phyloP scores from a whole-genome alignment of 23 tunicate genomes.

The Aplidium turbinatum region DNA sequence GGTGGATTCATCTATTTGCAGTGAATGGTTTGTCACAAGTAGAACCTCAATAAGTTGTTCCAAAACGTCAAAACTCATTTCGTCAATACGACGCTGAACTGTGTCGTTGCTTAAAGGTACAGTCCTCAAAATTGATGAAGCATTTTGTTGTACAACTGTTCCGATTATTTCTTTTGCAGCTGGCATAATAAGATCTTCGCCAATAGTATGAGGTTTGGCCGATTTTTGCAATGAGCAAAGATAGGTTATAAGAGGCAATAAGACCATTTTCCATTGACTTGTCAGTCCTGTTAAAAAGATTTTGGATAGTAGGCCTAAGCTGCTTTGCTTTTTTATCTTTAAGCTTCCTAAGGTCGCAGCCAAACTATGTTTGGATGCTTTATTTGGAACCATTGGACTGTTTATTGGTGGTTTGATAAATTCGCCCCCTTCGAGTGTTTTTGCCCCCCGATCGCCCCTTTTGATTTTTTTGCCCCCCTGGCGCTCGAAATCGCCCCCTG shows the following conservation, averaged over 20 bases:
- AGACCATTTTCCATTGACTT: slow-evolving; percentile 40
- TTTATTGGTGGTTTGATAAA: too few species aligned
- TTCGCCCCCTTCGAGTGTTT: too few species aligned
- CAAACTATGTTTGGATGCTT: slow-evolving; percentile 26
- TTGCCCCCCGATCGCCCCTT: too few species aligned
- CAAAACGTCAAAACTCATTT: slow-evolving; percentile 21
- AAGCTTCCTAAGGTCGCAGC: slow-evolving; percentile 46
- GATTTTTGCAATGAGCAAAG: slow-evolving; percentile 50
- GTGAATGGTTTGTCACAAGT: slow-evolving; percentile 17
- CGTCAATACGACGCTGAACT: slow-evolving; percentile 25
- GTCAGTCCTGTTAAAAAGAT: slow-evolving; percentile 34
- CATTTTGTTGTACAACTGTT: slow-evolving; percentile 47
- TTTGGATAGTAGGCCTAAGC: slow-evolving; percentile 24
- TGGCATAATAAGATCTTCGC: slow-evolving; percentile 46
- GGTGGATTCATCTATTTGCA: slow-evolving; percentile 26
- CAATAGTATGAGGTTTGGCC: slow-evolving; percentile 45
- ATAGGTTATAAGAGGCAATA: slow-evolving; percentile 55
- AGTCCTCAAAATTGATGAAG: slow-evolving; percentile 30
- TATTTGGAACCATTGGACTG: too few species aligned
- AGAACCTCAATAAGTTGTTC: slow-evolving; percentile 34
- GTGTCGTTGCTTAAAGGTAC: slow-evolving; percentile 30
- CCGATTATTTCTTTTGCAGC: slow-evolving; percentile 46
- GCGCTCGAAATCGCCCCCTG: too few species aligned
- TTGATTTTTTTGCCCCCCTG: too few species aligned
- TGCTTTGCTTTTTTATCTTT: slow-evolving; percentile 33